phyloP scores from a whole-genome alignment of 2,888 invertebrate genomes.

The Limenitis camilla region DNA sequence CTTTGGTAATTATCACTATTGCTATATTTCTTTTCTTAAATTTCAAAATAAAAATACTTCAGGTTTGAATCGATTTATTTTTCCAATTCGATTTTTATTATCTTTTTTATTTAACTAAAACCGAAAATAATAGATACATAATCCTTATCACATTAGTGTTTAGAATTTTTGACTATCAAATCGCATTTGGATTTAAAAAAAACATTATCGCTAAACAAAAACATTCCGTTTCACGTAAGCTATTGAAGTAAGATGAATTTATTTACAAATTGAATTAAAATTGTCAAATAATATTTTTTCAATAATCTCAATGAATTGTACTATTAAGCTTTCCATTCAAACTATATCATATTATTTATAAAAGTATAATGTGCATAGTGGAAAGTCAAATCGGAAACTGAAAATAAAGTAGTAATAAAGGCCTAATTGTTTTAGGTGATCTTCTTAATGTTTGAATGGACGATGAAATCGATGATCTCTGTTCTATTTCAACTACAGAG shows the following conservation, averaged over 20 bases:
- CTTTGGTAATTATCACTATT: too few relatives aligned
- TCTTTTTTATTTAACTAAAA: too few relatives aligned
- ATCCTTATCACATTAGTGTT: too few relatives aligned
- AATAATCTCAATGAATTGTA: not conserved
- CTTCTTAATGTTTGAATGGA: conserved; percentile 2
- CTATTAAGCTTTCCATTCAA: not conserved
- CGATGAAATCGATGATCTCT: conserved; percentile 6
- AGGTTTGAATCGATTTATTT: too few relatives aligned
- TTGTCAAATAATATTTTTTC: not conserved
- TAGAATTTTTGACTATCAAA: too few relatives aligned
- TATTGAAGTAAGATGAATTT: not conserved
- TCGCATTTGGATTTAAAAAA: too few relatives aligned
- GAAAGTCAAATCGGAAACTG: conserved; percentile 9
- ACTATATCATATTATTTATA: not conserved
- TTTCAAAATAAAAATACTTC: too few relatives aligned
- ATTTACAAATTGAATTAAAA: too few relatives aligned
- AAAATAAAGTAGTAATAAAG: conserved; percentile 11
- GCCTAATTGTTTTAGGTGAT: conserved; percentile 6
- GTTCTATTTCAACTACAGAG: conserved; percentile 1
- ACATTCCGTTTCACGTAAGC: not conserved
- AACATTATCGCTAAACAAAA: too few relatives aligned
- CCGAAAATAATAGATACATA: too few relatives aligned
- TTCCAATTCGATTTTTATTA: too few relatives aligned
- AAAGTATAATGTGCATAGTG: conserved; percentile 4
- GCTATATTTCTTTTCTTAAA: too few relatives aligned